Evolutionary conservation across 2,113 vertebrate genomes (phyloP), one percentile per base, ranked within the genome.

Genomic region (Notarius lentiginosus): DNA sequence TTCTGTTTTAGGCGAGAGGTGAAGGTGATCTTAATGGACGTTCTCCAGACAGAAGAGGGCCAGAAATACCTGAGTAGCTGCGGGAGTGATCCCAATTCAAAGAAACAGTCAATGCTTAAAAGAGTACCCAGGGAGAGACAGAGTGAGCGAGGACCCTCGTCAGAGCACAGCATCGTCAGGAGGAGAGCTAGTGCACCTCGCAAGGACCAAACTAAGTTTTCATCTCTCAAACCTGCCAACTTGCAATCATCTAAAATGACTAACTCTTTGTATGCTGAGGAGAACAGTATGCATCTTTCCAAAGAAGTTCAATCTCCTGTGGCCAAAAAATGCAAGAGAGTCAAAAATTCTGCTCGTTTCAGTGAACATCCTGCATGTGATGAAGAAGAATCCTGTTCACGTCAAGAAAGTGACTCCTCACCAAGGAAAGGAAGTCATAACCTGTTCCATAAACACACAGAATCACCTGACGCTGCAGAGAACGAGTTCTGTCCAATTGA

Each of bases 41-140:
- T 95, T 30, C 87, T 95, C 0, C 92, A 92, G 85, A 95, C 94
- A 4, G 86, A 94, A 20, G 18, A 1, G 0, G 95, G 94, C 1
- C 92, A 83, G 68, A 89, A 61, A 4, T 92, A 92, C 22, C 84
- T 95, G 24, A 88, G 89, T 53, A 90, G 81, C 63, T 89, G 88
- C 0, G 86, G 82, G 85, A 68, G 6, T 53, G 85, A 22, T 6
- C 20, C 0, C 11, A 47, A 17, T 1, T 15, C 11, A 8, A 79
- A 30, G 8, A 83, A 53, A 30, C 89, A 75, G 10, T 51, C 68
- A 24, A 7, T 61, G 10, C 75, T 8, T 55, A 86, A 86, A 86
- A 60, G 68, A 55, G 60, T 9, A 87, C 58, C 85, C 10, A 82
- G 24, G 30, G 53, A 86, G 61, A 83, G 47, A 1, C 17, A 5